Evolutionary conservation across 1,140 invertebrate species (phyloP), one percentile per base, ranked within the genome.

Genomic region (Formica exsecta): DNA sequence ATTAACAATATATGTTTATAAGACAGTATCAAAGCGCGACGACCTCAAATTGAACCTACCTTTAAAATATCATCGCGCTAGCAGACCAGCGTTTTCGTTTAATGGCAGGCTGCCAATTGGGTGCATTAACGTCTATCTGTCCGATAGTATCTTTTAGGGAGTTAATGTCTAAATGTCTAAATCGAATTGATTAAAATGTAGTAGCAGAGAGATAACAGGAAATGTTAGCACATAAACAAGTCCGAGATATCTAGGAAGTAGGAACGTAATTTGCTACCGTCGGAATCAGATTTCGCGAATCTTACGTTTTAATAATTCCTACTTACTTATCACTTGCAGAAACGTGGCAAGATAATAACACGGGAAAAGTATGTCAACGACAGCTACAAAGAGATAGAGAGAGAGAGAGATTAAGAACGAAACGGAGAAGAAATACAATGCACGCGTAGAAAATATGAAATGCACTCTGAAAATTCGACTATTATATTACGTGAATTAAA

Each of bases 41-140:
- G 29, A 61, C 9, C 29, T 32, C 25, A 74, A 83, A 83, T 74
- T 22, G n/a, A n/a, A 25, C 25, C n/a, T 36, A 74, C 54, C 36
- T 61, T 41, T 73, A 83, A 62, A 83, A 83, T 83, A 83, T 74
- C 38, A 73, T 73, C 29, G 51, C 29, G n/a, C 38, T 36, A 38
- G 25, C 68, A 74, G 79, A 74, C 36, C 66, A 73, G 41, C 59
- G 8, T 83, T 83, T 83, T 16, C 54, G 25, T 83, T 83, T 73
- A 73, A 73, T 74, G 79, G 79, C 79, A 61, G n/a, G 11, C 25
- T 74, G 79, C 79, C 79, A 83, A 83, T 83, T 74, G 68, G 79
- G 41, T 62, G 57, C 51, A 74, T 83, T 83, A 83, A 83, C 41
- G 51, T 73, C 79, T 71, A 71, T 81, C 51, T 29, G 54, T 61